Evolutionary conservation across 2,888 invertebrate genomes (phyloP).

Genomic region (Pecten maximus): DNA sequence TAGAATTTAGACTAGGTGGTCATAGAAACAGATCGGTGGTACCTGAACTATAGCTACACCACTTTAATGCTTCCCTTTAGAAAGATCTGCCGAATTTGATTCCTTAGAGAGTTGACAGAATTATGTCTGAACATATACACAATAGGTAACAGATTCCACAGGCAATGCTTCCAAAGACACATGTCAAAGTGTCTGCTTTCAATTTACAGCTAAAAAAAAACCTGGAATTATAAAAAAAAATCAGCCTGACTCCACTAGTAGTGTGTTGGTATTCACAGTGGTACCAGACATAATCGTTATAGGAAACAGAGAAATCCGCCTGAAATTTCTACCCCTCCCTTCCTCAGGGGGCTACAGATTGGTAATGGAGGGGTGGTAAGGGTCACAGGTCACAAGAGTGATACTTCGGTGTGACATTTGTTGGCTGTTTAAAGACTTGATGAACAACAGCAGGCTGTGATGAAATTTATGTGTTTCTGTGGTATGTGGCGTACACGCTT

Average conservation of each 20-base stretch:
- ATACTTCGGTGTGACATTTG: conserved; percentile 22
- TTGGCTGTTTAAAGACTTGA: conserved; percentile 29
- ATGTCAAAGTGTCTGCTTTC: conserved; percentile 29
- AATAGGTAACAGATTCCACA: conserved; percentile 28
- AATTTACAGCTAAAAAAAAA: neutral
- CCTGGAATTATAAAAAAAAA: neutral
- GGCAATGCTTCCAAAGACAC: neutral
- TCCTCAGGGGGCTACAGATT: neutral
- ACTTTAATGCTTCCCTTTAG: neutral
- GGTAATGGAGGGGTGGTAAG: neutral
- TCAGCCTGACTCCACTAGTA: neutral
- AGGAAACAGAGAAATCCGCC: neutral
- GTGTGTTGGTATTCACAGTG: neutral
- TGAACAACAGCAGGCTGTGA: conserved; percentile 19
- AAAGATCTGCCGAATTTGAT: neutral
- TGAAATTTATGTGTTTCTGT: neutral
- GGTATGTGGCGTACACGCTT: neutral
- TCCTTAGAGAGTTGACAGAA: neutral
- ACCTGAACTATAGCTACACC: neutral
- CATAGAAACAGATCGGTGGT: neutral
- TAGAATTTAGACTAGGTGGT: neutral
- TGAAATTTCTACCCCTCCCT: neutral
- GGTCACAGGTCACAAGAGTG: neutral
- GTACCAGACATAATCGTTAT: neutral
- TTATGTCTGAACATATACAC: conserved; percentile 21